Evolutionary conservation across 2,888 invertebrate genomes (phyloP).

Genomic region (Ommatoiulus sabulosus): DNA sequence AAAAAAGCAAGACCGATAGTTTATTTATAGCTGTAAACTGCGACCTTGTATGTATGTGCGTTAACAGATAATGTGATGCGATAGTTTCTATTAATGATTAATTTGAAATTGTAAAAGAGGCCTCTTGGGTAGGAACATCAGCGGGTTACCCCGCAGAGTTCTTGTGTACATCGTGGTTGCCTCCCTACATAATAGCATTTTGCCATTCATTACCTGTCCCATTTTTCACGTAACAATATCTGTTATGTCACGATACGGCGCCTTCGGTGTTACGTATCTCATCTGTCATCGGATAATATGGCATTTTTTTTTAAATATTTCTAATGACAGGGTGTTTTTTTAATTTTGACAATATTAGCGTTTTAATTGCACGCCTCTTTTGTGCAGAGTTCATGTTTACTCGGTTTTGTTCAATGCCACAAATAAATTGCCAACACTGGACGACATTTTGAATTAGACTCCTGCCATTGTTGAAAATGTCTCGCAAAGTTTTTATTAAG

Average conservation of each 20-base stretch:
- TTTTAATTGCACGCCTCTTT: too few relatives aligned
- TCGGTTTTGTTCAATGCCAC: too few relatives aligned
- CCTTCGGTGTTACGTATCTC: too few relatives aligned
- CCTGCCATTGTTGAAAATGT: too few relatives aligned
- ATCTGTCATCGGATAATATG: too few relatives aligned
- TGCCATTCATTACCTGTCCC: conserved; percentile 1
- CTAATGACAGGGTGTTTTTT: too few relatives aligned
- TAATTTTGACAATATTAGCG: too few relatives aligned
- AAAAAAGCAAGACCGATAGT: neutral
- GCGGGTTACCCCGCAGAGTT: conserved; percentile 8
- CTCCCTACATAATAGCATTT: neutral
- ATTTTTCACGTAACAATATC: neutral
- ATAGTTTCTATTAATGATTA: neutral
- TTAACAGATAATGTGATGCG: neutral
- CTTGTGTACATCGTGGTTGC: neutral
- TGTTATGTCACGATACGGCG: neutral
- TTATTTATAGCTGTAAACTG: neutral
- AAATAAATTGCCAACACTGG: too few relatives aligned
- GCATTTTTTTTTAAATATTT: too few relatives aligned
- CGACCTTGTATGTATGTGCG: neutral
- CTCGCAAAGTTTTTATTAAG: too few relatives aligned
- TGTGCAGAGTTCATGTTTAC: too few relatives aligned
- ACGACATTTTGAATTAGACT: too few relatives aligned
- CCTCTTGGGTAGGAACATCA: neutral
- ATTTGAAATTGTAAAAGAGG: neutral